Base-by-base conservation (phyloP, 30 jellyfish, hydroid and myxozoan species). In the Hydractinia symbiolongicarpus region DNA sequence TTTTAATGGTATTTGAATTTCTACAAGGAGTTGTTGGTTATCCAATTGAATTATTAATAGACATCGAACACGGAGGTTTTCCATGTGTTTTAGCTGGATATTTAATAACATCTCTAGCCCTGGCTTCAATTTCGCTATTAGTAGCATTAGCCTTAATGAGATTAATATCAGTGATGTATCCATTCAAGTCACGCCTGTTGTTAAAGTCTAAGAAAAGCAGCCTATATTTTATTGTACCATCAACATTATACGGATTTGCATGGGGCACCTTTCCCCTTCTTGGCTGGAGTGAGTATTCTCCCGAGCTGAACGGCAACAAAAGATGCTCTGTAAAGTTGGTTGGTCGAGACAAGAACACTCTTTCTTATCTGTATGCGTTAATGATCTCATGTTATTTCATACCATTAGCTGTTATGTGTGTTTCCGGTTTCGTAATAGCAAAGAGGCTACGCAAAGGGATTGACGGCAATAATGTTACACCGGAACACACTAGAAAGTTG, bases 241-340 rank as follows among this genome's bases (percentile, higher is more conserved):
- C 52, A 7, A 51, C 40, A 4, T 64, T 64, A 64, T 64, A 64
- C 40, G 74, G 74, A 64, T 64, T 64, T 7, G 52, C 40, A 44
- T 64, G 74, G 74, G 74, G 74, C 4, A 64, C 40, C 19, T 64
- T 64, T 64, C 74, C 74, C 52, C 40, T 64, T 44, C 9, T 64
- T 7, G 74, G 74, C 4, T 64, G 74, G 74, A 64, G 74, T 64
- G 2, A 64, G 2, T 64, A 64, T 51, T 7, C 74, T 0, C 9
- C 74, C 52, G 74, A 64, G 4, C 74, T 64, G 4, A 51, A 51
- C 40, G 40, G 40, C 17, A 5, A 8, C 74, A 7, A 4, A 51
- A 64, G 74, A 13, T 64, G 74, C 16, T 64, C 74, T n/a, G 40
- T 64, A 7, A 64, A 51, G 0, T 64, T 64, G 9, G 74, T n/a